Percentiles rank a stretch among this genome's conserved stretches.
phyloP scores from a whole-genome alignment of 2,113 vertebrate species.

The Vulpes vulpes region DNA sequence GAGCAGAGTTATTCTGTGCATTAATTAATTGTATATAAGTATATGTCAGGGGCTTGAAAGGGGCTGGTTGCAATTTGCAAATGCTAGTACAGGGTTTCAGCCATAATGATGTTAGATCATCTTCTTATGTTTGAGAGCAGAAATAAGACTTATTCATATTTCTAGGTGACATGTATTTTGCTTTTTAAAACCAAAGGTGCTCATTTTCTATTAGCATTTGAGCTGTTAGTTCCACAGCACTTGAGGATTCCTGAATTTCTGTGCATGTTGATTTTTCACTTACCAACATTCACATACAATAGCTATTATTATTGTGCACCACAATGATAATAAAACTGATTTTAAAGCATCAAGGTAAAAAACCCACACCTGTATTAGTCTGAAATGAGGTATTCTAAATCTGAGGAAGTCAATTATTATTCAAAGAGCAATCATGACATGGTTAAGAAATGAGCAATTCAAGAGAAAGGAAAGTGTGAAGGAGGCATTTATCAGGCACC shows the following conservation, averaged over 20 bases:
- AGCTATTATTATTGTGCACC: not conserved
- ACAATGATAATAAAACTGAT: constrained; percentile 1
- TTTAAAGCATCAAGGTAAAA: constrained; percentile 23
- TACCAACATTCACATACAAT: constrained; percentile 19
- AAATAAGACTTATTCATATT: not conserved
- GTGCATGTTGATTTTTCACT: constrained; percentile 22
- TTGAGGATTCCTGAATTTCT: constrained; percentile 46
- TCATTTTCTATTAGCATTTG: constrained; percentile 51
- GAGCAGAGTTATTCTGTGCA: not conserved
- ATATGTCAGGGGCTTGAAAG: not conserved
- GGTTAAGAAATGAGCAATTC: constrained; percentile 43
- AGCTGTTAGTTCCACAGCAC: not conserved
- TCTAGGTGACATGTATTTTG: constrained; percentile 1
- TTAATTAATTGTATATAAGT: constrained; percentile 27
- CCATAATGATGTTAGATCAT: not conserved
- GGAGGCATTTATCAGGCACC: constrained; percentile 35
- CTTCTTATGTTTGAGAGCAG: not conserved
- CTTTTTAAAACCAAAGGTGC: constrained; percentile 49
- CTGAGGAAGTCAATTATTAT: constrained; percentile 45
- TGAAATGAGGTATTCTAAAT: constrained; percentile 48
- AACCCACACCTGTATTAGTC: constrained; percentile 19
- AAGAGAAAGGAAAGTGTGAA: not conserved
- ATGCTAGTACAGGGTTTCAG: not conserved
- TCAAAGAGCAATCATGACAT: constrained; percentile 36
- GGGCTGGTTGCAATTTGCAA: not conserved